These are phyloP conservation scores for Phycodurus eques DNA, from an alignment of 2,113 vertebrate species.

Conservation along the genomic window DNA sequence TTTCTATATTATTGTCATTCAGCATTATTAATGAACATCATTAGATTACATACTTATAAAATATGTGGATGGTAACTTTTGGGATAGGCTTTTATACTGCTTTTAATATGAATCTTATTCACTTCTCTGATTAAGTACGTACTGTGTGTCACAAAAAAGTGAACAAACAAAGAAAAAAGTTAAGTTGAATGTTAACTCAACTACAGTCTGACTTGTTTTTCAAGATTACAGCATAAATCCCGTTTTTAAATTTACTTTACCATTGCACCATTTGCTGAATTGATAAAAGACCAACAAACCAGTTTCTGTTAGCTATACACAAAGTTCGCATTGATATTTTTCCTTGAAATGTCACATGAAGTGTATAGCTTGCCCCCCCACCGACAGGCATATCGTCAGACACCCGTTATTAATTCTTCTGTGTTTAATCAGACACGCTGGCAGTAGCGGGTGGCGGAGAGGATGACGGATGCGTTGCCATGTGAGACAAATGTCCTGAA, in stretches of 20 bases:
- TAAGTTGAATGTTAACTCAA: too few relatives aligned
- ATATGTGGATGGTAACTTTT: too few relatives aligned
- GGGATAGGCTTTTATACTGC: too few relatives aligned
- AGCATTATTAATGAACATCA: too few relatives aligned
- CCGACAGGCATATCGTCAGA: slow-evolving; percentile 21
- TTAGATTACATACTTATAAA: too few relatives aligned
- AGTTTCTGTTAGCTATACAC: slow-evolving; percentile 14
- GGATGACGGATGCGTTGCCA: slow-evolving; percentile 70
- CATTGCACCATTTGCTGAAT: not conserved
- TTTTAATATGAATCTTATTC: too few relatives aligned
- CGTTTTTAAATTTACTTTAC: not conserved
- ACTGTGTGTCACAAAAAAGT: too few relatives aligned
- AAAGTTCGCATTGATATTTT: slow-evolving; percentile 23
- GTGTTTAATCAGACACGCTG: slow-evolving; percentile 65
- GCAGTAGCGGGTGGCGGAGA: slow-evolving; percentile 43
- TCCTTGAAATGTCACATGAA: slow-evolving; percentile 48
- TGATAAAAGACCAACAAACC: slow-evolving; percentile 35
- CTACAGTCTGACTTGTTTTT: too few relatives aligned
- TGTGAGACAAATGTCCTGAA: slow-evolving; percentile 57
- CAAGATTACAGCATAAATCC: not conserved
- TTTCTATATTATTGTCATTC: too few relatives aligned
- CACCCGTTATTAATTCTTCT: slow-evolving; percentile 73
- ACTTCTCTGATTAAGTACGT: too few relatives aligned
- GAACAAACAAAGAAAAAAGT: too few relatives aligned
- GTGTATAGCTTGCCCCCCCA: slow-evolving; percentile 38